A percentile compares a stretch with the other conserved stretches of the same genome.
These are phyloP conservation scores for Spicauda simplicius DNA, from an alignment of 2,888 invertebrate genomes.

Conservation along the genomic window DNA sequence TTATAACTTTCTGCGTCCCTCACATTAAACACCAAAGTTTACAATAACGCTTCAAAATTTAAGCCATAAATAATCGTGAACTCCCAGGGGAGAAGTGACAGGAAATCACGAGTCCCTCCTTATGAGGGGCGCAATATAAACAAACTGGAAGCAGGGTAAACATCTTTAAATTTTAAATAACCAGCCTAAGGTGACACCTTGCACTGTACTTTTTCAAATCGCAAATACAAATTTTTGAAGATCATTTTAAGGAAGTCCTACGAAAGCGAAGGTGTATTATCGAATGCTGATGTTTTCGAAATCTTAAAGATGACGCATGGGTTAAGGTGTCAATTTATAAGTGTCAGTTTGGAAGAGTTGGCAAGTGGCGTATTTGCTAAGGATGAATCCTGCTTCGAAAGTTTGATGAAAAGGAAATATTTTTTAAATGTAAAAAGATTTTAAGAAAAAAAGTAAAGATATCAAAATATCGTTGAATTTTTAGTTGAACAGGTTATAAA, in stretches of 20 bases:
- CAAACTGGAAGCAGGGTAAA: constrained; percentile 24
- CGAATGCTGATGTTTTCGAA: constrained; percentile 9
- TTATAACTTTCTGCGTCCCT: constrained; percentile 32
- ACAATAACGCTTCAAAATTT: constrained; percentile 50
- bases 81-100: constrained; percentile 47
- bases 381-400: neutral
- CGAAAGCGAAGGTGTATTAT: constrained; percentile 19
- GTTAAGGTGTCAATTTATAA: constrained; percentile 68
- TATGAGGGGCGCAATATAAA: constrained; percentile 29
- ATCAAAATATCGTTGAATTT: too few species aligned
- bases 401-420: neutral
- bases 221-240: neutral
- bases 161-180: constrained; percentile 37
- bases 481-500: too few species aligned
- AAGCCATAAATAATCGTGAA: constrained; percentile 53
- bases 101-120: constrained; percentile 33
- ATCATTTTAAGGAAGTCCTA: constrained; percentile 3
- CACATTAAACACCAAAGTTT: constrained; percentile 43
- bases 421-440: too few species aligned
- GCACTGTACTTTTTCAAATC: neutral
- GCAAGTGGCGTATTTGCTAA: constrained; percentile 19
- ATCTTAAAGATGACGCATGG: constrained; percentile 55
- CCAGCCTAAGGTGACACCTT: constrained; percentile 22
- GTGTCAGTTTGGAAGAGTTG: constrained; percentile 52
- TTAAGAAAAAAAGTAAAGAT: too few species aligned